Conservation (phyloP, 2,113 vertebrate species). For the Gavia stellata region DNA sequence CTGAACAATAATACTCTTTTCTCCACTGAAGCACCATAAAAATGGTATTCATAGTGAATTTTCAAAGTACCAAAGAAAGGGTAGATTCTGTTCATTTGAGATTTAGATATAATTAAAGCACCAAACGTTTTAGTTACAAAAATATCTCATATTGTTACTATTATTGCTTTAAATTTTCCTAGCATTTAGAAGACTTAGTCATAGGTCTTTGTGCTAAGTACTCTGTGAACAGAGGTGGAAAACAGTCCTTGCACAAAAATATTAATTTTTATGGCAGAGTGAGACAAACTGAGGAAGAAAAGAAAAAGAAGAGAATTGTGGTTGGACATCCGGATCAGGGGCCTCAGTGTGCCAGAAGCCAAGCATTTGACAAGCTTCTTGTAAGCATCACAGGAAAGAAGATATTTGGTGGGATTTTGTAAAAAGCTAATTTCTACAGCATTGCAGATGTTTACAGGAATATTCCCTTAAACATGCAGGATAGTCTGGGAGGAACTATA, state of each 20-base stretch:
- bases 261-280: not conserved
- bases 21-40: not conserved
- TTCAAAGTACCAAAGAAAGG: not conserved
- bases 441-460: not conserved
- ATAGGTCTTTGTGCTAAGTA: not conserved
- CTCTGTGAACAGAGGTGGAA: not conserved
- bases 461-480: not conserved
- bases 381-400: not conserved
- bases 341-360: not conserved
- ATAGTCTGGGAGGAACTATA: not conserved
- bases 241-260: not conserved
- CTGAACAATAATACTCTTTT: not conserved
- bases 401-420: not conserved
- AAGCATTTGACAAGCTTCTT: not conserved
- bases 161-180: not conserved
- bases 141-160: not conserved
- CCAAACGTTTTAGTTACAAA: not conserved
- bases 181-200: not conserved
- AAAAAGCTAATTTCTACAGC: not conserved
- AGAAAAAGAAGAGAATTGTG: not conserved
- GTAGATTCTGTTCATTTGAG: not conserved
- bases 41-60: not conserved
- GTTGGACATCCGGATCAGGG: not conserved
- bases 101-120: not conserved
- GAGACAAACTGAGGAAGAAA: not conserved